Base-by-base conservation (phyloP, 64 coral and sea anemone genomes). In the Dendronephthya gigantea region DNA sequence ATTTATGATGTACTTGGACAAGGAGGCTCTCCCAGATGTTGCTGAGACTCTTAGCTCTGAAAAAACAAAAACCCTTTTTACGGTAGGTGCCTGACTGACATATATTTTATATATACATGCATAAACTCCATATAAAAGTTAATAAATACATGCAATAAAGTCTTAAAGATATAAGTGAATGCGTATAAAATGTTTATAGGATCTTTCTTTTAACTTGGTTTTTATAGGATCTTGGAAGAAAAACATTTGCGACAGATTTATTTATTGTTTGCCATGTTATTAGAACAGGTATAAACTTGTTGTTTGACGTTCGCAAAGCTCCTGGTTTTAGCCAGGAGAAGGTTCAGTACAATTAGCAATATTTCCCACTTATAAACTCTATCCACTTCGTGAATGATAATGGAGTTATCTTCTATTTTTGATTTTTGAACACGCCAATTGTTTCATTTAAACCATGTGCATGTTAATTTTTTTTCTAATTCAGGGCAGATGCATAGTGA, bases 221-320 rank as follows among this genome's bases (percentile, higher is more conserved):
- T 85, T 84, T 85, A 14, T 12, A 96, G 94, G 94, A 96, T 56
- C 89, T 96, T 82, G 94, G 94, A 14, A 92, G 85, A 58, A 91
- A 89, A 30, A 91, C 85, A n/a, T 27, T 92, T 16, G 45, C 28
- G 59, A 84, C 88, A 27, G 90, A 92, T 40, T 90, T 86, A 48
- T 96, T 90, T 55, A 85, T 96, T 79, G 91, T 96, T 81, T 91
- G 88, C 48, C 94, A 96, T 43, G 88, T 96, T 43, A 65, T 93
- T 22, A 96, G 94, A 96, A 68, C 92, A 66, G 94, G 94, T 96
- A 87, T 45, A n/a, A n/a, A n/a, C n/a, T n/a, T n/a, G n/a, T n/a
- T n/a, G n/a, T n/a, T n/a, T n/a, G n/a, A n/a, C n/a, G n/a, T n/a
- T n/a, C n/a, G n/a, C n/a, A n/a, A n/a, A n/a, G n/a, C n/a, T n/a